phyloP scores from a whole-genome alignment of 2,888 invertebrate genomes.

The Margaritifera margaritifera region DNA sequence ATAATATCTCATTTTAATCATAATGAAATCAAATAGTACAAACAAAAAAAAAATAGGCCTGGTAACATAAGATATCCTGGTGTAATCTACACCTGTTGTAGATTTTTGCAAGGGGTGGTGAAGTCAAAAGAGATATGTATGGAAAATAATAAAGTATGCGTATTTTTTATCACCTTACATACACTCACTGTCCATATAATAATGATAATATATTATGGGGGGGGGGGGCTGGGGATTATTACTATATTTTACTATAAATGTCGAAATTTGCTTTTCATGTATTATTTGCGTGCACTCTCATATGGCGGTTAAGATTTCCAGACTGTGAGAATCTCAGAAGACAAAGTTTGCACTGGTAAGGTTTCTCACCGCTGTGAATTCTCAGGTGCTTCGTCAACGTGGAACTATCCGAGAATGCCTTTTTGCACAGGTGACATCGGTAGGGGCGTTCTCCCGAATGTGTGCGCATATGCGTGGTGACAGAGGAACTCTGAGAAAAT shows the following conservation, averaged over 20 bases:
- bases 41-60: too few relatives aligned
- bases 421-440: conserved; percentile 95
- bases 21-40: too few relatives aligned
- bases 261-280: conserved; percentile 7
- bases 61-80: too few relatives aligned
- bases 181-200: too few relatives aligned
- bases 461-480: conserved; percentile 99
- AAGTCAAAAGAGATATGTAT: too few relatives aligned
- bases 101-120: too few relatives aligned
- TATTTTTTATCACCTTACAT: too few relatives aligned
- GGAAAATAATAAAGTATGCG: too few relatives aligned
- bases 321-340: conserved; percentile 96
- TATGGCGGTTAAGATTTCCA: conserved; percentile 98
- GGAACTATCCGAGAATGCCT: conserved; percentile 98
- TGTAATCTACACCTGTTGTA: too few relatives aligned
- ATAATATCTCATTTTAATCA: too few relatives aligned
- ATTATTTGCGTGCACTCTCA: conserved; percentile 88
- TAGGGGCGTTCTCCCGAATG: conserved; percentile 99
- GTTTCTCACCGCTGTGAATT: conserved; percentile 87
- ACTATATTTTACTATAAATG: neutral
- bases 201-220: too few relatives aligned
- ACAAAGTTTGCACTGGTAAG: conserved; percentile 98
- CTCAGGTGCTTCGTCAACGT: conserved; percentile 97
- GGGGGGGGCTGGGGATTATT: too few relatives aligned
- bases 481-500: conserved; percentile 94